These are phyloP conservation scores for Chamaea fasciata DNA, from an alignment of 2,113 vertebrate genomes.

Conservation along the genomic window DNA sequence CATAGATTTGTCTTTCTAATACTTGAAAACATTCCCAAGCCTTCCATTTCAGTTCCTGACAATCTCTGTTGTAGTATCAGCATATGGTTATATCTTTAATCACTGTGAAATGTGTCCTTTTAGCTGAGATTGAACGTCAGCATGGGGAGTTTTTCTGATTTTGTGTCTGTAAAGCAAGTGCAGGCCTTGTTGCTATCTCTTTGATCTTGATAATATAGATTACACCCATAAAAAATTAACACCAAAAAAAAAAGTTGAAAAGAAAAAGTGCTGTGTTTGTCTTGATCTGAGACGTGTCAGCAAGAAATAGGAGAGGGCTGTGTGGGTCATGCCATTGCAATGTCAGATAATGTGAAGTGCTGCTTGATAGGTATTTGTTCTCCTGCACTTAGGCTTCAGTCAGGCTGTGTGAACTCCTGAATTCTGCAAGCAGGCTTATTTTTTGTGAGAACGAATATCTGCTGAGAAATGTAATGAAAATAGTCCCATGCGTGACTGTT, in stretches of 20 bases:
- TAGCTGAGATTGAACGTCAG: background rate
- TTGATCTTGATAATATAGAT: background rate
- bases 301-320: constrained; percentile 9
- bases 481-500: background rate
- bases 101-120: background rate
- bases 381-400: background rate
- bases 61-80: background rate
- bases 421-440: background rate
- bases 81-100: background rate
- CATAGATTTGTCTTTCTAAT: background rate
- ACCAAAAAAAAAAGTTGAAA: no score
- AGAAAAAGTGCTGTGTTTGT: background rate
- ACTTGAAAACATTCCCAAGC: background rate
- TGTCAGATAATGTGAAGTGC: background rate
- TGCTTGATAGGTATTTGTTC: background rate
- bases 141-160: background rate
- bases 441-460: background rate
- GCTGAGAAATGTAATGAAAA: background rate
- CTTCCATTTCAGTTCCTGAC: background rate
- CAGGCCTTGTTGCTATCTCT: background rate
- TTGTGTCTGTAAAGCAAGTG: background rate
- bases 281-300: background rate
- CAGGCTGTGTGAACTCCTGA: background rate
- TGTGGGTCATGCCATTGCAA: background rate
- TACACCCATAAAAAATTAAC: background rate